A percentile compares a stretch with the other conserved stretches of the same genome.
These are phyloP conservation scores for Asbolus verrucosus DNA, from an alignment of 1,140 invertebrate genomes.

Conservation along the genomic window DNA sequence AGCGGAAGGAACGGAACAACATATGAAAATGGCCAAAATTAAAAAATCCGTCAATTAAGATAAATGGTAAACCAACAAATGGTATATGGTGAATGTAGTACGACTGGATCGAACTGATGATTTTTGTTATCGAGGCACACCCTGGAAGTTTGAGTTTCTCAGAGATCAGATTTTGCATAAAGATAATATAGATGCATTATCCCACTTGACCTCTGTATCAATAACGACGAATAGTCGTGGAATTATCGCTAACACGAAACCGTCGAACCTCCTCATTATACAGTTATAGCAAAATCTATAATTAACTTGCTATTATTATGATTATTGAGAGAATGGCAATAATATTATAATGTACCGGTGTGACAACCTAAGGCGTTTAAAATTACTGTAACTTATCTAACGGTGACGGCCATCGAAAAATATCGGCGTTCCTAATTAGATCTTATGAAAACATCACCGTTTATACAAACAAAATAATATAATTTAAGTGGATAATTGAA, in stretches of 20 bases:
- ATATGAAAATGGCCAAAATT: neutral
- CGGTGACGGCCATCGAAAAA: conserved; percentile 12
- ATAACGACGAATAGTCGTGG: conserved; percentile 25
- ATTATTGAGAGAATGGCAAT: conserved; percentile 34
- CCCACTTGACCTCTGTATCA: conserved; percentile 29
- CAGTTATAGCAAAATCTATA: conserved; percentile 37
- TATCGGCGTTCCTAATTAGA: conserved; percentile 19
- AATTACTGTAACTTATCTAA: conserved; percentile 34
- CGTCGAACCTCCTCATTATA: conserved; percentile 27
- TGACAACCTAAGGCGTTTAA: conserved; percentile 30
- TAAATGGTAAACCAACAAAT: no score
- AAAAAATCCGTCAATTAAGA: no score
- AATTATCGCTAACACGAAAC: conserved; percentile 33
- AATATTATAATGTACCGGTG: conserved; percentile 36
- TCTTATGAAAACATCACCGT: neutral
- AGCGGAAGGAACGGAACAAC: neutral
- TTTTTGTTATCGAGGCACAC: neutral
- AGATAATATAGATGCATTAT: conserved; percentile 11
- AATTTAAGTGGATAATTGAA: conserved; percentile 37
- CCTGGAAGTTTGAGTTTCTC: neutral
- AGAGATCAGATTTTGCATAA: conserved; percentile 12
- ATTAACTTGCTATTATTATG: conserved; percentile 37
- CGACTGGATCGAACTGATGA: no score
- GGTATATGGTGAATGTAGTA: no score
- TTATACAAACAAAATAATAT: conserved; percentile 16